phyloP scores from a whole-genome alignment of 1,140 invertebrate genomes.

The Drosophila willistoni region DNA sequence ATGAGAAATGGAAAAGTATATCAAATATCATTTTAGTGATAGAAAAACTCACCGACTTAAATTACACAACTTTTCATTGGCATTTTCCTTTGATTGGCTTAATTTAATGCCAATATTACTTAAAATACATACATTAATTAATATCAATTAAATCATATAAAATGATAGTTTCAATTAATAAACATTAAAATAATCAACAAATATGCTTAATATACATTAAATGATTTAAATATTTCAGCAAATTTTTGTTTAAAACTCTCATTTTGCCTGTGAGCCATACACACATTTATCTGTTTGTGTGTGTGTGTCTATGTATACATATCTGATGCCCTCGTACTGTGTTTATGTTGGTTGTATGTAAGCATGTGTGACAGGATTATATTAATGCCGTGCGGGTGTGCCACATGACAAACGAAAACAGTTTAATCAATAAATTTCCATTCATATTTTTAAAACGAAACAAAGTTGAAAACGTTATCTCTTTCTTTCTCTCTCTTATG shows the following conservation, averaged over 20 bases:
- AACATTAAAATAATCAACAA: background rate
- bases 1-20: background rate
- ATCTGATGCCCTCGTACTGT: background rate
- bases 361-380: constrained; percentile 1
- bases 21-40: too few species aligned
- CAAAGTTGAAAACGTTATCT: too few species aligned
- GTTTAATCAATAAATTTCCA: background rate
- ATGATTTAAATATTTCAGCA: background rate
- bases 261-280: background rate
- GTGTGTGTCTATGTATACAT: constrained; percentile 15
- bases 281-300: background rate
- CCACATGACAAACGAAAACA: constrained; percentile 4
- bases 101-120: too few species aligned
- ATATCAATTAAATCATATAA: background rate
- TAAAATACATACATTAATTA: background rate
- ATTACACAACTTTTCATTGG: background rate
- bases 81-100: too few species aligned
- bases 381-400: background rate
- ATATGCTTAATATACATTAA: background rate
- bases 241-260: background rate
- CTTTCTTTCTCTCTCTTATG: too few species aligned
- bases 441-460: background rate
- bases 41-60: too few species aligned
- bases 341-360: background rate
- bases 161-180: background rate